Evolutionary conservation across 2,797 vertebrate species (phyloP).

Genomic region (Myripristis jacobus): DNA sequence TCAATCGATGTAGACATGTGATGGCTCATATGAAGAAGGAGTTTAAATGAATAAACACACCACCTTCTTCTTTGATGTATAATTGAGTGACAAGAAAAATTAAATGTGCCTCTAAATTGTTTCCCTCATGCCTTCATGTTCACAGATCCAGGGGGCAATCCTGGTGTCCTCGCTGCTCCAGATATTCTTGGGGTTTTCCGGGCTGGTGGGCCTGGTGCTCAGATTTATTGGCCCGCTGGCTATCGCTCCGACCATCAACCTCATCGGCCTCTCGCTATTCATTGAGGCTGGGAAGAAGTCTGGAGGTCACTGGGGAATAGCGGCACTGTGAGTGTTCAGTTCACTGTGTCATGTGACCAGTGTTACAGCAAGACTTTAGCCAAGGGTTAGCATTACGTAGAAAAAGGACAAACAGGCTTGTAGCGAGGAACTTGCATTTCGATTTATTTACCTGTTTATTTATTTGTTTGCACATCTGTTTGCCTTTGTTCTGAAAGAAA

Average conservation of each 20-base stretch:
- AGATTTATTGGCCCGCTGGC: conserved; percentile 84
- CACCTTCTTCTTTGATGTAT: background rate
- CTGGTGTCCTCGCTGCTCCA: conserved; percentile 83
- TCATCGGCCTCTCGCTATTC: conserved; percentile 86
- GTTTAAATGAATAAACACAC: too few species aligned
- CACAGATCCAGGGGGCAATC: conserved; percentile 86
- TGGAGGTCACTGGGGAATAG: conserved; percentile 86
- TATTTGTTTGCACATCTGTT: background rate
- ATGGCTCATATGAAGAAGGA: background rate
- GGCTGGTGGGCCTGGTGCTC: conserved; percentile 83
- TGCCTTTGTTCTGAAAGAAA: too few species aligned
- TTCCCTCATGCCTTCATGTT: background rate
- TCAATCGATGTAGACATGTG: too few species aligned
- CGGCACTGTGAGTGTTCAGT: conserved; percentile 81
- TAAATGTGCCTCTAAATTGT: background rate
- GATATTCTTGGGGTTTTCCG: conserved; percentile 81
- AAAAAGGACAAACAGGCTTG: too few species aligned
- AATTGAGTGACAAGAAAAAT: background rate
- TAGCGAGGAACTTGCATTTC: too few species aligned
- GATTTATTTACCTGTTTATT: background rate
- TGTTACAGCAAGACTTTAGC: too few species aligned
- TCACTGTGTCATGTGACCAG: background rate
- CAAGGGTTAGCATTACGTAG: too few species aligned
- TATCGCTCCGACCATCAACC: conserved; percentile 86
- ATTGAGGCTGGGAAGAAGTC: conserved; percentile 86